These are phyloP conservation scores for Ochropleura leucogaster DNA, from an alignment of 2,888 invertebrate species.

Conservation along the genomic window DNA sequence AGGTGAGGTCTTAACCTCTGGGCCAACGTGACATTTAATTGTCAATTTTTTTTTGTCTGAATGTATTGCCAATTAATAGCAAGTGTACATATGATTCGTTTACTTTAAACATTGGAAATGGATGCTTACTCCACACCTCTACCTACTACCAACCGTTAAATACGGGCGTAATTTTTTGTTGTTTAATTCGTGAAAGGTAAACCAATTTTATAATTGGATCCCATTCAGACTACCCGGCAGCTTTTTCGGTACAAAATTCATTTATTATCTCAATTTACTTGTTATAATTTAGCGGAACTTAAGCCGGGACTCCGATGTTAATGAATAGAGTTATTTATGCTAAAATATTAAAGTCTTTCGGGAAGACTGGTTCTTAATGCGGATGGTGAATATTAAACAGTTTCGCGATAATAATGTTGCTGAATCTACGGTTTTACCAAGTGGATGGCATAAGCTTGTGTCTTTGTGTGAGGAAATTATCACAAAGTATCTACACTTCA, in stretches of 20 bases:
- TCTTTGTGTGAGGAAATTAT: slow-evolving; percentile 16
- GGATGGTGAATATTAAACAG: slow-evolving; percentile 59
- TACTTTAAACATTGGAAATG: background rate
- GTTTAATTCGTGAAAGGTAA: slow-evolving; percentile 1
- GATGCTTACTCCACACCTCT: background rate
- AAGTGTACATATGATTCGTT: background rate
- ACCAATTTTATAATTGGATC: slow-evolving; percentile 43
- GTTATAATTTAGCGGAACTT: slow-evolving; percentile 60
- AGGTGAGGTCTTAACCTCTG: too few relatives aligned
- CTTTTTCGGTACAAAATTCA: slow-evolving; percentile 50
- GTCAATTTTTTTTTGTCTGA: too few relatives aligned
- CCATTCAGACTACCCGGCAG: slow-evolving; percentile 27
- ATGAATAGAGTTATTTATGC: slow-evolving; percentile 67
- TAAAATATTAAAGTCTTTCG: slow-evolving; percentile 64
- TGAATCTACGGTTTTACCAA: slow-evolving; percentile 30
- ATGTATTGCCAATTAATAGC: background rate
- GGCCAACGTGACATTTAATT: too few relatives aligned
- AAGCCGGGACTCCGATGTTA: slow-evolving; percentile 60
- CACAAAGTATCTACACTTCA: background rate
- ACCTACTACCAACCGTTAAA: background rate
- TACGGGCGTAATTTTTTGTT: background rate
- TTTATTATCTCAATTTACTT: slow-evolving; percentile 61
- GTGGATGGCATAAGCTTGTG: slow-evolving; percentile 19
- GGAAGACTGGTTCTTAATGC: slow-evolving; percentile 47
- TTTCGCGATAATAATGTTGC: slow-evolving; percentile 40